A percentile compares a stretch with the other conserved stretches of the same genome.
phyloP scores from a whole-genome alignment of 2,113 vertebrate species.

The Brienomyrus brachyistius region DNA sequence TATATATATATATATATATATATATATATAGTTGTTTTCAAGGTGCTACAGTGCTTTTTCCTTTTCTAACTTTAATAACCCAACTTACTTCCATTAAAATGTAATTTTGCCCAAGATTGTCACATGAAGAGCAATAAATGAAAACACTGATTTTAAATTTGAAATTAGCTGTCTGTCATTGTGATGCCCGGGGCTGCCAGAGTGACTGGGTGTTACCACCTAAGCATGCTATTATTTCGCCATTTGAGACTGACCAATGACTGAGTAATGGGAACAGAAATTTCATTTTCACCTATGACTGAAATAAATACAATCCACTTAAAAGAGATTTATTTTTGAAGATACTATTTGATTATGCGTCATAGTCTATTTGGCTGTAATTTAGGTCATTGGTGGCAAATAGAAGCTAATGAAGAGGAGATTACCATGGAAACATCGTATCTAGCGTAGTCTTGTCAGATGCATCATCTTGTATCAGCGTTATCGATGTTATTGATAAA shows the following conservation, averaged over 20 bases:
- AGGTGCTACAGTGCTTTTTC: not conserved
- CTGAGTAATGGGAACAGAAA: not conserved
- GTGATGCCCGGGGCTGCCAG: not conserved
- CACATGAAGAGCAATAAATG: not conserved
- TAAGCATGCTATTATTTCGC: not conserved
- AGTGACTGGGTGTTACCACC: not conserved
- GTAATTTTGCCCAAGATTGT: not conserved
- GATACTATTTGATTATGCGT: not conserved
- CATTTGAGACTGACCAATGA: not conserved
- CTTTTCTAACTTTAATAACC: not conserved
- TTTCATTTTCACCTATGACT: not conserved
- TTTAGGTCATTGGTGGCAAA: not conserved
- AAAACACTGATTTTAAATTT: not conserved
- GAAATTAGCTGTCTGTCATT: not conserved
- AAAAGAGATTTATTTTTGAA: not conserved
- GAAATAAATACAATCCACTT: not conserved
- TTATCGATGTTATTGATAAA: not conserved
- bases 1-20: too few relatives aligned
- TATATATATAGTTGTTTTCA: not conserved
- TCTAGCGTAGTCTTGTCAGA: not conserved
- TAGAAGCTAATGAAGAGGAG: not conserved
- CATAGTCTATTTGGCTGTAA: not conserved
- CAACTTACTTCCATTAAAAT: not conserved
- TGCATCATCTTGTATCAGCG: not conserved
- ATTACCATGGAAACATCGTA: not conserved